Evolutionary conservation across 2,797 vertebrate species (phyloP).

Genomic region (Crax fasciolata): DNA sequence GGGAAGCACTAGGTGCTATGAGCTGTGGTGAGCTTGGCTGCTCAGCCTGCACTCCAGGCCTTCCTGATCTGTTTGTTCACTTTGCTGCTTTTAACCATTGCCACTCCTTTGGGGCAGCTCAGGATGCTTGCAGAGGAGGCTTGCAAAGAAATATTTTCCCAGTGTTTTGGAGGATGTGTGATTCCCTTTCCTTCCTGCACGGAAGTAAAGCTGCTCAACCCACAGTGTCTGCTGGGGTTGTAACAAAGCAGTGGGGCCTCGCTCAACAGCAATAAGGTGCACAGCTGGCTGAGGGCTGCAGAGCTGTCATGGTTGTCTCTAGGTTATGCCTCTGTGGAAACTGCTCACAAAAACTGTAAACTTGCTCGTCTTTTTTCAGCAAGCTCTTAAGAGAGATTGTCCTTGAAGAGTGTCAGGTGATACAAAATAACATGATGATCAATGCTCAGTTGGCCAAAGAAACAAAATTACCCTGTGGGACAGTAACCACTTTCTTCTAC

Average conservation of each 20-base stretch:
- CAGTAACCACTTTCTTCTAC: background rate
- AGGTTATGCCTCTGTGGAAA: background rate
- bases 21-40: rapidly evolving
- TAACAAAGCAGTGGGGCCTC: background rate
- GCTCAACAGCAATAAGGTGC: background rate
- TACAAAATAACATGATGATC: background rate
- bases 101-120: background rate
- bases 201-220: background rate
- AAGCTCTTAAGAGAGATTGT: background rate
- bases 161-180: background rate
- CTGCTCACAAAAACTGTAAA: background rate
- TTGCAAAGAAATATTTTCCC: background rate
- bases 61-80: background rate
- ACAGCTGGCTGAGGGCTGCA: background rate
- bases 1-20: background rate
- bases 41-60: background rate
- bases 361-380: background rate
- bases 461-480: background rate
- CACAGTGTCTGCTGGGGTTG: background rate
- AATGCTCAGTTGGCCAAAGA: background rate
- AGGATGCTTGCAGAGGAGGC: background rate
- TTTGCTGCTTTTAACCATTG: background rate
- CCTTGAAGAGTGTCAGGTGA: background rate
- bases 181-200: background rate
- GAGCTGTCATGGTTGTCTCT: background rate